Percentiles rank a stretch among this genome's conserved stretches.
phyloP scores from a whole-genome alignment of 2,113 vertebrate genomes.

The Perognathus longimembris region DNA sequence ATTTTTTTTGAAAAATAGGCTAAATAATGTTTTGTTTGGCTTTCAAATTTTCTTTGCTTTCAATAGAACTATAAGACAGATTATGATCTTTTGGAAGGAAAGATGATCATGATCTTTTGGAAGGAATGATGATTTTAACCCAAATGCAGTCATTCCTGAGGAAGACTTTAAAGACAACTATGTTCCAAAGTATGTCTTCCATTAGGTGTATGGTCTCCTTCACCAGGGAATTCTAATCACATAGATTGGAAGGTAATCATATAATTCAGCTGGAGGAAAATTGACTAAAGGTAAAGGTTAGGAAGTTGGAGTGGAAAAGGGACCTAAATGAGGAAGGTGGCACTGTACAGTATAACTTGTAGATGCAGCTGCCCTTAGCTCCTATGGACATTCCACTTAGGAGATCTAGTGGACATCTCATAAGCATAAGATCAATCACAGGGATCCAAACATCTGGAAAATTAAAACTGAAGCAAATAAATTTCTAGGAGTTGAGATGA shows the following conservation, averaged over 20 bases:
- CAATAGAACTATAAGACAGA: not conserved
- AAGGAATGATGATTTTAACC: slow-evolving; percentile 40
- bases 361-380: not conserved
- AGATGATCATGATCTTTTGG: not conserved
- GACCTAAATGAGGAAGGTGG: not conserved
- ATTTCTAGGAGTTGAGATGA: not conserved
- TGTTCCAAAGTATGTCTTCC: not conserved
- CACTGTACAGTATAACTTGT: not conserved
- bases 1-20: slow-evolving; percentile 23
- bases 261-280: not conserved
- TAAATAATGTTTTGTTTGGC: slow-evolving; percentile 36
- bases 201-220: not conserved
- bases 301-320: not conserved
- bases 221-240: not conserved
- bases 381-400: not conserved
- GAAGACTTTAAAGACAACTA: not conserved
- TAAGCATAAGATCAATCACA: not conserved
- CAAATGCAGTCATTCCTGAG: not conserved
- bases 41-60: slow-evolving; percentile 49
- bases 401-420: not conserved
- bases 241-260: not conserved
- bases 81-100: slow-evolving; percentile 37
- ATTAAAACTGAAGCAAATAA: not conserved
- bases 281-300: not conserved
- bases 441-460: not conserved